A percentile compares a stretch with the other conserved stretches of the same genome.
Conservation (phyloP, 2,888 invertebrate species). For the Muscina levida region DNA sequence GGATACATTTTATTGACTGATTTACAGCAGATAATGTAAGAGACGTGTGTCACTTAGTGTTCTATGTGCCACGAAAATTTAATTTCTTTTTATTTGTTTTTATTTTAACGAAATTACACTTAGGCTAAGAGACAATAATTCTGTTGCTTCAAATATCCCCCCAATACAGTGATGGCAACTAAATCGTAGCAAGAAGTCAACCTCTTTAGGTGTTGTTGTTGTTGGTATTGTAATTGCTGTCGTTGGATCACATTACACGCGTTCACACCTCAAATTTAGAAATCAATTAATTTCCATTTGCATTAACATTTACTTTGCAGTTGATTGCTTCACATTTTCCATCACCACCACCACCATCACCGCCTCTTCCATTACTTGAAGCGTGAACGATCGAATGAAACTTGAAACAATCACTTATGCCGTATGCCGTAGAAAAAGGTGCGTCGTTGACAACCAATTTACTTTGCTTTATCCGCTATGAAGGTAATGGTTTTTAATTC, state of each 20-base stretch:
- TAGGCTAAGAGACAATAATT: too few relatives aligned
- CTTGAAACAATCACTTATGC: neutral
- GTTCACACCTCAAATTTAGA: slow-evolving; percentile 4
- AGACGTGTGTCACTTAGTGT: too few relatives aligned
- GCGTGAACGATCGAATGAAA: neutral
- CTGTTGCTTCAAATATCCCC: too few relatives aligned
- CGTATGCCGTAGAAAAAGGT: neutral
- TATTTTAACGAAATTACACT: too few relatives aligned
- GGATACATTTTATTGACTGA: too few relatives aligned
- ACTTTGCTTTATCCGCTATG: neutral
- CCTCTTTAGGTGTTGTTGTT: too few relatives aligned
- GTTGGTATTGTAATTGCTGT: slow-evolving; percentile 2
- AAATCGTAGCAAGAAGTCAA: too few relatives aligned
- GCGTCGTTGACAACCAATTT: neutral
- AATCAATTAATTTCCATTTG: slow-evolving; percentile 28
- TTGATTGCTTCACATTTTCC: neutral
- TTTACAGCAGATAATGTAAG: too few relatives aligned
- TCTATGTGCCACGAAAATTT: too few relatives aligned
- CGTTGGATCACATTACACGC: neutral
- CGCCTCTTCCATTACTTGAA: neutral
- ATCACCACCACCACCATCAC: too few relatives aligned
- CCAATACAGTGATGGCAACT: too few relatives aligned
- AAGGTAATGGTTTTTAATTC: neutral
- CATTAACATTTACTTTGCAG: slow-evolving; percentile 11
- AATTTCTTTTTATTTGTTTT: too few relatives aligned